phyloP scores from a whole-genome alignment of 2,113 vertebrate genomes.

The Cephalopholis sonnerati region DNA sequence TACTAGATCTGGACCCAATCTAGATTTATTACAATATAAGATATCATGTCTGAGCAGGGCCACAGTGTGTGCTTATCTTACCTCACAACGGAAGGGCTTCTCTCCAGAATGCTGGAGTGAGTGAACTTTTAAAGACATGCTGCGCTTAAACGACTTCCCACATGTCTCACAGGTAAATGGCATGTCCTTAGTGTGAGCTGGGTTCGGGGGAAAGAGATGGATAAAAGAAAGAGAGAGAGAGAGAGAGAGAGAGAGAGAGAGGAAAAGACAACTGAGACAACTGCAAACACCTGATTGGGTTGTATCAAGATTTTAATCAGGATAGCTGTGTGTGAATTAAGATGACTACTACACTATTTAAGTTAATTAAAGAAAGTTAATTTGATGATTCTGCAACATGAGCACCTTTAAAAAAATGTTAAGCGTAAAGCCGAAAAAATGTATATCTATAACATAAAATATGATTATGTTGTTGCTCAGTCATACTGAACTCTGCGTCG shows the following conservation, averaged over 20 bases:
- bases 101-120: conserved; percentile 98
- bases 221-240: background rate
- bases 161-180: conserved; percentile 99
- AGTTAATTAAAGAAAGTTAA: background rate
- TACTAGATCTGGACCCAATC: background rate
- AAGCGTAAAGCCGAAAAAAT: background rate
- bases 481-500: background rate
- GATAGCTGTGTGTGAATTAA: background rate
- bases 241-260: background rate
- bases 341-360: no score
- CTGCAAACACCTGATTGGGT: background rate
- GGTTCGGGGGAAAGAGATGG: conserved; percentile 63
- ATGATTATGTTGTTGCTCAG: background rate
- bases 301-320: background rate
- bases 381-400: background rate
- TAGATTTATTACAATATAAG: background rate
- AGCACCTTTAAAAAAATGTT: background rate
- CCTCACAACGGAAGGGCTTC: conserved; percentile 98
- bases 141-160: conserved; percentile 98
- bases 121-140: conserved; percentile 99
- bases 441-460: background rate
- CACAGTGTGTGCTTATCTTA: conserved; percentile 69
- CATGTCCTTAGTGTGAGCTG: conserved; percentile 99
- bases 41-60: background rate
- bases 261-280: background rate